Percentiles rank a stretch among this genome's conserved stretches.
These are phyloP conservation scores for Anableps anableps DNA, from an alignment of 2,797 vertebrate species.

Conservation along the genomic window DNA sequence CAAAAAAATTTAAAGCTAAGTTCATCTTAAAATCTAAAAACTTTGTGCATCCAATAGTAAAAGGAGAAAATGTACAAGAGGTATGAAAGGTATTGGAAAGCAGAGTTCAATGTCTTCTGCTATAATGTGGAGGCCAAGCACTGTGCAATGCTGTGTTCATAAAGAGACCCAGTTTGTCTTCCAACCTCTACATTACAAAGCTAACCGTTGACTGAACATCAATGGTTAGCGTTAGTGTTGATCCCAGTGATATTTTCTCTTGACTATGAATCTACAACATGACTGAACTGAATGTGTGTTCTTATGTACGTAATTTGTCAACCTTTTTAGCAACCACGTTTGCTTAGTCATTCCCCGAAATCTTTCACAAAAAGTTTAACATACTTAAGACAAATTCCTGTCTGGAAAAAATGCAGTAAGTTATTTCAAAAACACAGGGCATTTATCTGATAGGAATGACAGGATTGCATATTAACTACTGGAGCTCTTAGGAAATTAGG, in stretches of 20 bases:
- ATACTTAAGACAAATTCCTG: not conserved
- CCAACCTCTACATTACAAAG: not conserved
- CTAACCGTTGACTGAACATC: not conserved
- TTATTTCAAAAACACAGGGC: not conserved
- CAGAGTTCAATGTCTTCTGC: not conserved
- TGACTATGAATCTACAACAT: not conserved
- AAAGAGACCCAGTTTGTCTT: not conserved
- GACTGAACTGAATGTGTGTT: not conserved
- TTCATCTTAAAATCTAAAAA: too few relatives aligned
- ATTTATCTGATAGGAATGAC: constrained; percentile 5
- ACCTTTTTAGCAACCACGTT: not conserved
- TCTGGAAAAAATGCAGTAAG: not conserved
- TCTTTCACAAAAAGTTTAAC: not conserved
- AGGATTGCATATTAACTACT: not conserved
- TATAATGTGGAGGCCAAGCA: not conserved
- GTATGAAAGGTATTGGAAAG: not conserved
- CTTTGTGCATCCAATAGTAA: too few relatives aligned
- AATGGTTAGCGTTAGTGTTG: not conserved
- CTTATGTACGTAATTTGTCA: not conserved
- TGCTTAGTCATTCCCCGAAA: not conserved
- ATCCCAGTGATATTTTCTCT: not conserved
- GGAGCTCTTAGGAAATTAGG: not conserved
- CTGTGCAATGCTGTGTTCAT: not conserved
- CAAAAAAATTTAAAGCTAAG: too few relatives aligned
- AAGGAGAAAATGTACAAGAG: not conserved